Base-by-base conservation (phyloP, 2,797 vertebrate species). In the Rhincodon typus region DNA sequence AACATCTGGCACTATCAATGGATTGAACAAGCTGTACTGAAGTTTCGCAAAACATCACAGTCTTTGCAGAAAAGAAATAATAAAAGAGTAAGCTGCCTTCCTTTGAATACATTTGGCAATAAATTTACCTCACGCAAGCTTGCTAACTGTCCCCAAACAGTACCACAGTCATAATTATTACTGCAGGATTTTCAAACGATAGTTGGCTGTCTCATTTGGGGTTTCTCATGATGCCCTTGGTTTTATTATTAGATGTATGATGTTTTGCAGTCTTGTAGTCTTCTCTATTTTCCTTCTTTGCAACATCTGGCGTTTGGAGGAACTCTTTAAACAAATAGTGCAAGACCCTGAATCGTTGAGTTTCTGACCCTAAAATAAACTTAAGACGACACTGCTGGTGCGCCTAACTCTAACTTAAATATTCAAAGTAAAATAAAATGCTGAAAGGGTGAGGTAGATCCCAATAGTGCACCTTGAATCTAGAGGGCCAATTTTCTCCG, bases 1-100 rank as follows among this genome's bases (percentile, higher is more conserved):
- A 88, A 88, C 86, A 88, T 88, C 86, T 88, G 86, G 86, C 86
- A 57, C 12, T 12, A 57, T 50, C 86, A 88, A 88, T 88, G 86
- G 86, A 57, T 88, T 30, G 42, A 87, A 87, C 19, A 87, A 42
- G 21, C 25, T 87, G 42, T 17, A 57, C 53, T 57, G 86, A 57
- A 88, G 46, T 8, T 88, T 57, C 27, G 13, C 53, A 88, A 88
- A 88, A 50, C 86, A 88, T 88, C 86, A 53, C 86, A 88, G 86
- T 57, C 86, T 57, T 88, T 88, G 10, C 46, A 57, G 50, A 57
- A 88, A 88, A 38, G 6, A 86, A 88, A 88, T 88, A 88, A 88
- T 88, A 88, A 88, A 88, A 88, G 86, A 50, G 86, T 57, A 57
- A 88, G 53, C 86, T 57, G 25, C 50, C 27, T 17, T 30, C 6